These are phyloP conservation scores for Istiophorus platypterus DNA, from an alignment of 2,113 vertebrate genomes.

Conservation along the genomic window DNA sequence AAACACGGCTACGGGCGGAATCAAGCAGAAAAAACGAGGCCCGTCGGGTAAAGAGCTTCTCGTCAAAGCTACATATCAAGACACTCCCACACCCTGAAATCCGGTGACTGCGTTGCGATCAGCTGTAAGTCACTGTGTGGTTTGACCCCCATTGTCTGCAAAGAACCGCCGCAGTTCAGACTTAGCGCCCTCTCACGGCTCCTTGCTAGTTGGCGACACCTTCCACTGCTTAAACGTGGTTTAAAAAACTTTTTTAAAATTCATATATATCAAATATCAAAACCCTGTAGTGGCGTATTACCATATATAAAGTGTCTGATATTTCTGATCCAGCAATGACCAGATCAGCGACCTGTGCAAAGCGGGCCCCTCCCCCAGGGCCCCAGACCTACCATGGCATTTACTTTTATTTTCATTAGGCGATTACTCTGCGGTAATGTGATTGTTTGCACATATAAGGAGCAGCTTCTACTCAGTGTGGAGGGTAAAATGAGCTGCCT, in stretches of 20 bases:
- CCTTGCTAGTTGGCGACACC: neutral
- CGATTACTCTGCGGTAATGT: no score
- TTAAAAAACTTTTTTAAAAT: neutral
- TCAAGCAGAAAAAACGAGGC: neutral
- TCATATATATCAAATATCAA: no score
- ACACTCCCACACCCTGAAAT: neutral
- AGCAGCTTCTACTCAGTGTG: no score
- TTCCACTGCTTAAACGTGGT: no score
- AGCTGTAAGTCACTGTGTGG: neutral
- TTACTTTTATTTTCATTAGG: no score
- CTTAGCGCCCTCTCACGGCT: conserved; percentile 36
- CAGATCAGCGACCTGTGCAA: no score
- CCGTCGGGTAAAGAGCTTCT: neutral
- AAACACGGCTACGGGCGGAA: neutral
- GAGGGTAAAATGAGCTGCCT: neutral
- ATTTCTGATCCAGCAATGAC: no score
- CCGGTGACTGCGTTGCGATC: neutral
- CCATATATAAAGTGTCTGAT: no score
- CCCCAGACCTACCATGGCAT: no score
- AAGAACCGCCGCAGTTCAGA: neutral
- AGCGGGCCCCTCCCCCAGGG: no score
- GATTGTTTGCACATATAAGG: no score
- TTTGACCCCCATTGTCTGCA: conserved; percentile 26
- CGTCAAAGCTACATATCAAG: neutral
- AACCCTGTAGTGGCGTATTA: no score